Evolutionary conservation across 2,888 invertebrate genomes (phyloP).

Genomic region (Apodemia mormo): DNA sequence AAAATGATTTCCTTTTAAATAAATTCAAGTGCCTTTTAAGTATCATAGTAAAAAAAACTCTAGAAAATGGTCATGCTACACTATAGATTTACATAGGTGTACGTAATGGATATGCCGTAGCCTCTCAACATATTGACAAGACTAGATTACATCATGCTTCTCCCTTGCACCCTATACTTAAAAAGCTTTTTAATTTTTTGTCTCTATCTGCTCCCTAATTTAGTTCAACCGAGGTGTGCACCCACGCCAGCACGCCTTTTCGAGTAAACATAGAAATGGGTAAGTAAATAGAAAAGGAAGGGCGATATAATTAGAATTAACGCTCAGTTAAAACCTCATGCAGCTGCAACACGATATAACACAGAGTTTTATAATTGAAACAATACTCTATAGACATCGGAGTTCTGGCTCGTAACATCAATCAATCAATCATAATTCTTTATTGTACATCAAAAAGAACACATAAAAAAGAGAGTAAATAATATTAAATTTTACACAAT

Average conservation of each 20-base stretch:
- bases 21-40: not conserved
- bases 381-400: not conserved
- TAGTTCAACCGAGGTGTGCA: constrained; percentile 55
- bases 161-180: constrained; percentile 53
- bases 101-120: constrained; percentile 64
- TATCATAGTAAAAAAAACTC: not conserved
- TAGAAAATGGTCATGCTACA: constrained; percentile 1
- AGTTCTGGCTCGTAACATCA: not conserved
- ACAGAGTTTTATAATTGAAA: not conserved
- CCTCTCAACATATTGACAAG: constrained; percentile 70
- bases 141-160: constrained; percentile 53
- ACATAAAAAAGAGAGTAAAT: too few species aligned
- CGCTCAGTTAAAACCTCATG: constrained; percentile 43
- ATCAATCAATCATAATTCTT: too few species aligned
- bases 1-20: constrained; percentile 15
- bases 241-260: constrained; percentile 77
- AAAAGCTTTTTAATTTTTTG: constrained; percentile 54
- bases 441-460: too few species aligned
- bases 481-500: too few species aligned
- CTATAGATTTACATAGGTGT: constrained; percentile 41
- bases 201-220: constrained; percentile 75
- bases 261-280: constrained; percentile 75
- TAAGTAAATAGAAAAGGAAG: constrained; percentile 70
- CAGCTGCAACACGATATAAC: constrained; percentile 26
- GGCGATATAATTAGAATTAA: constrained; percentile 77